Base-by-base conservation (phyloP, 1,140 invertebrate species). In the Steinernema feltiae region DNA sequence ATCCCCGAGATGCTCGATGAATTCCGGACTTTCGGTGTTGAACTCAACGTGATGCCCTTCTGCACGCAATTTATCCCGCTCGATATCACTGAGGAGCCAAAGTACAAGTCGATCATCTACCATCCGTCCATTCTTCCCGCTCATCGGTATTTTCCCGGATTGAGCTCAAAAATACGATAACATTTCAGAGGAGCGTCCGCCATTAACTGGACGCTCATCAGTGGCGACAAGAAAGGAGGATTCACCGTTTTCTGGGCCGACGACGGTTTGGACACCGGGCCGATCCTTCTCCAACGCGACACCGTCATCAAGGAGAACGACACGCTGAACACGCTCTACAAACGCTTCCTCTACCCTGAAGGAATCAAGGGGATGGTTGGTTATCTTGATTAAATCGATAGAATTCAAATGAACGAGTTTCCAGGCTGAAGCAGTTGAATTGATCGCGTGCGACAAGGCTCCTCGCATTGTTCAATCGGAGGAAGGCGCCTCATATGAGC, bases 31-130 rank as follows among this genome's bases (percentile, higher is more conserved):
- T 91, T 96, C 29, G 90, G 92, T 0, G 93, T 94, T 0, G 94
- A 96, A 72, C 88, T 98, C 35, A 98, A 98, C 86, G 92, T 98
- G 0, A 87, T 98, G 32, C 94, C 95, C 0, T 98, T 94, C 87
- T 98, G 95, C 87, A 93, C 93, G 0, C 95, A 98, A 88, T 98
- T 95, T 82, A 97, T 98, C 81, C 95, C 95, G 0, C 95, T 96
- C 92, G 94, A 98, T 83, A 92, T 98, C 0, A 97, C 97, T 70
- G 92, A 93, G 79, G 89, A 91, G 81, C 95, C 95, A 0, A 89
- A 89, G 53, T 87, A 91, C 76, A 90, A 93, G 82, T 94, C 92
- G 76, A 97, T 98, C 82, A 94, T 93, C 85, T 98, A 98, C 86
- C 95, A 98, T 88, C 95, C 95, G 0, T 97, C 94, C 0, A 88